phyloP scores from a whole-genome alignment of 92 coral and sea anemone genomes.

The Phenganax subtilis region DNA sequence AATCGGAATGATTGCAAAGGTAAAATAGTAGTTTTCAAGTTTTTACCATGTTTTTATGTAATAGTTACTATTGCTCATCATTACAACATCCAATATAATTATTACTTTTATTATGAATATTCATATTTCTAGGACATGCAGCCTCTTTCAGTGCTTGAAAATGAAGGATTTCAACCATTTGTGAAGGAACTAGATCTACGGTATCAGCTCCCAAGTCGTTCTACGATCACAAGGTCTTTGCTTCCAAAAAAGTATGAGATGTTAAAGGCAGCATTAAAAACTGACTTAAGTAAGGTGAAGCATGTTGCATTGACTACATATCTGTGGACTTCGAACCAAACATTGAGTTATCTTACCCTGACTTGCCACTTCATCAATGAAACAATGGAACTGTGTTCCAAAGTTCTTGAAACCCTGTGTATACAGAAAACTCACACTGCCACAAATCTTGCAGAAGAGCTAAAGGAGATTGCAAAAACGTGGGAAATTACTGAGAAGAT shows the following conservation, averaged over 20 bases:
- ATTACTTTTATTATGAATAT: no score
- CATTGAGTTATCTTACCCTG: slow-evolving; percentile 22
- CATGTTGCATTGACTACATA: slow-evolving; percentile 24
- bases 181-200: no score
- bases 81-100: no score
- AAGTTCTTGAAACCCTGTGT: slow-evolving; percentile 25
- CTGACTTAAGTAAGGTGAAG: slow-evolving; percentile 9
- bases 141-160: no score
- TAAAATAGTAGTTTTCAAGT: no score
- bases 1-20: no score
- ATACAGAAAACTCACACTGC: slow-evolving; percentile 14
- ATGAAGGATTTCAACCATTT: no score
- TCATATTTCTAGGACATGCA: no score
- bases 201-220: no score
- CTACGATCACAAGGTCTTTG: no score
- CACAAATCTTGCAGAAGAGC: slow-evolving; percentile 17
- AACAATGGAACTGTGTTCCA: slow-evolving; percentile 25
- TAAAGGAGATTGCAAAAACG: slow-evolving; percentile 2
- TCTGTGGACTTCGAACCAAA: slow-evolving; percentile 11
- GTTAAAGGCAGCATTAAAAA: neutral
- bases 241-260: neutral
- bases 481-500: slow-evolving; percentile 35
- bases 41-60: no score
- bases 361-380: slow-evolving; percentile 23
- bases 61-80: no score